These are phyloP conservation scores for Siphlonurus alternatus DNA, from an alignment of 2,888 invertebrate genomes.

Conservation along the genomic window DNA sequence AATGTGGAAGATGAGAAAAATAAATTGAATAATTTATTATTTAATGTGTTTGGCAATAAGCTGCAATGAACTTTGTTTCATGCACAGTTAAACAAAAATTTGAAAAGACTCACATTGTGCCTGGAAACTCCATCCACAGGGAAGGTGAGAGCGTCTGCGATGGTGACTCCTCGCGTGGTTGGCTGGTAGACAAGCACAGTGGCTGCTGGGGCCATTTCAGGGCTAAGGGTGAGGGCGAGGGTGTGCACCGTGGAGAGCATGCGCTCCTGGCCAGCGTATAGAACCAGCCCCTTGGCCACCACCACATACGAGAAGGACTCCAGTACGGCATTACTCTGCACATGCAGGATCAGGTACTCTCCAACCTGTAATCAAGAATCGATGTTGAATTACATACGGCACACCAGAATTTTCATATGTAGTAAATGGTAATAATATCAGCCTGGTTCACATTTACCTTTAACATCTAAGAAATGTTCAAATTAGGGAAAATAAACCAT, in stretches of 20 bases:
- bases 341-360: conserved; percentile 87
- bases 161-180: conserved; percentile 57
- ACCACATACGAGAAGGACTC: conserved; percentile 81
- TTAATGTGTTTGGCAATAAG: not conserved
- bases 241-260: conserved; percentile 65
- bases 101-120: conserved; percentile 48
- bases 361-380: conserved; percentile 45
- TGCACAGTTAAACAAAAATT: not conserved
- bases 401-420: conserved; percentile 6
- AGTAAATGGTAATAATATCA: conserved; percentile 4
- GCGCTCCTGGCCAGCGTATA: conserved; percentile 66
- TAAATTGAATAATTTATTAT: no score
- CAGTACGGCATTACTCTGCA: conserved; percentile 78
- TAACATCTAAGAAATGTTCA: conserved; percentile 3
- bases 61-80: not conserved
- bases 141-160: conserved; percentile 89
- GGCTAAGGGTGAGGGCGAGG: conserved; percentile 62
- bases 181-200: conserved; percentile 81
- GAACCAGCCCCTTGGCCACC: conserved; percentile 80
- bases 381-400: conserved; percentile 3
- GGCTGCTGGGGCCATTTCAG: conserved; percentile 86
- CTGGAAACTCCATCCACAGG: conserved; percentile 89
- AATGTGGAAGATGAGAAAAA: no score
- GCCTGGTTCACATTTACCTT: not conserved
- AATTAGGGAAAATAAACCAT: no score